These are phyloP conservation scores for Darevskia mixta DNA, from an alignment of 2,797 vertebrate species.

Conservation along the genomic window DNA sequence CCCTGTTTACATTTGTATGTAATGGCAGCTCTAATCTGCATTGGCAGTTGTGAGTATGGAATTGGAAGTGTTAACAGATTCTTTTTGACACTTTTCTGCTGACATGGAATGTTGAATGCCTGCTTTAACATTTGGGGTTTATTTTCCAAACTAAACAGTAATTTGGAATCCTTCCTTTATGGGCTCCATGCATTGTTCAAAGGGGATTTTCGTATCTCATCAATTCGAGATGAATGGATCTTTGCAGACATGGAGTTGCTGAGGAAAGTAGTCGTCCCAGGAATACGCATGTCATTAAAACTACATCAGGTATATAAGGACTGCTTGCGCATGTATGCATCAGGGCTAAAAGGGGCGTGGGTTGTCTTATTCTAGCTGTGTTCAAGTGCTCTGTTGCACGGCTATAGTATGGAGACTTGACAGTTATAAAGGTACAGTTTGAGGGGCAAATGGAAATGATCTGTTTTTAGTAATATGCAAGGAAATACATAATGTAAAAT, in stretches of 20 bases:
- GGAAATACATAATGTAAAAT: background rate
- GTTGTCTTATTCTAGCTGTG: background rate
- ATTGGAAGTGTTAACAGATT: background rate
- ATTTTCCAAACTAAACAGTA: slow-evolving; percentile 81
- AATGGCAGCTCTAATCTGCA: background rate
- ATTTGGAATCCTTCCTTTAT: slow-evolving; percentile 97
- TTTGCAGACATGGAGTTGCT: slow-evolving; percentile 99
- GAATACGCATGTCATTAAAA: slow-evolving; percentile 98
- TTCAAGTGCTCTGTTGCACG: background rate
- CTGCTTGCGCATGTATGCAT: background rate
- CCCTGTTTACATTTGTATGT: background rate
- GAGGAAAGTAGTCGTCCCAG: slow-evolving; percentile 96
- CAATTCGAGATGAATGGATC: slow-evolving; percentile 97
- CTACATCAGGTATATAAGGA: slow-evolving; percentile 90
- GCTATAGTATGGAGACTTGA: background rate
- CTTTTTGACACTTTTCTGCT: slow-evolving; percentile 21
- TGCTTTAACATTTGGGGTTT: slow-evolving; percentile 53
- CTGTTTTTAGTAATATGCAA: background rate
- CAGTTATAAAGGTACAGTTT: background rate
- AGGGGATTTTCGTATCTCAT: slow-evolving; percentile 98
- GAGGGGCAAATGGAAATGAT: background rate
- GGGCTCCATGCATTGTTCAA: slow-evolving; percentile 98
- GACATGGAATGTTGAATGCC: slow-evolving; percentile 8
- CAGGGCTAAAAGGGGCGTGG: background rate
- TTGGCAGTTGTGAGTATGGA: background rate